These are phyloP conservation scores for Schizopygopsis malacanthus DNA, from an alignment of 2,797 vertebrate genomes.

Conservation along the genomic window DNA sequence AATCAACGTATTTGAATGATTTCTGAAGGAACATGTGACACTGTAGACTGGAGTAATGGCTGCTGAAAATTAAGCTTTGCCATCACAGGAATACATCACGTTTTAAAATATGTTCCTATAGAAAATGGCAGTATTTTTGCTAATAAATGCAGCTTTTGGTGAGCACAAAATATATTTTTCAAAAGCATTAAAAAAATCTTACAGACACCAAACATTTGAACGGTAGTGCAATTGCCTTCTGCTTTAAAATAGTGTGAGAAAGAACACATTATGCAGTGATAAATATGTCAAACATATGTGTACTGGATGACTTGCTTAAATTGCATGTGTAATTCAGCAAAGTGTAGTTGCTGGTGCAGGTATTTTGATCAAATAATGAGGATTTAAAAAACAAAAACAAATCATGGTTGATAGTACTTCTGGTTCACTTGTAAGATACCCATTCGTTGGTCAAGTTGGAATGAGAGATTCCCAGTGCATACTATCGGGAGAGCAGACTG, in stretches of 20 bases:
- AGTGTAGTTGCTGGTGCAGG: not conserved
- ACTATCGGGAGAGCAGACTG: not conserved
- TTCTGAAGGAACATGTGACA: not conserved
- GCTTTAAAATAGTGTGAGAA: not conserved
- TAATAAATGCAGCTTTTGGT: not conserved
- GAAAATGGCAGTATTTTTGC: not conserved
- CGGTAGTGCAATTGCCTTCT: not conserved
- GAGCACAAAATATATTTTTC: not conserved
- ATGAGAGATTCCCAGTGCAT: not conserved
- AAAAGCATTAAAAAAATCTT: not conserved
- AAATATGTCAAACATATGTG: not conserved
- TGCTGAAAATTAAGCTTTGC: not conserved
- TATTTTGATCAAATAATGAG: not conserved
- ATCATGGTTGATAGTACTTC: not conserved
- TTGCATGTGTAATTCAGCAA: not conserved
- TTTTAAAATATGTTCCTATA: not conserved
- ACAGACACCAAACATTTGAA: not conserved
- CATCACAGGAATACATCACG: not conserved
- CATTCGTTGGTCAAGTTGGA: not conserved
- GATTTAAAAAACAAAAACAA: not conserved
- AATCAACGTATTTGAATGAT: not conserved
- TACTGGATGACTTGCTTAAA: not conserved
- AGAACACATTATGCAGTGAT: not conserved
- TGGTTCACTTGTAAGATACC: not conserved
- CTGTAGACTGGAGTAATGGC: no score